phyloP scores from a whole-genome alignment of 2,797 vertebrate genomes.

The Triplophysa yarkandensis region DNA sequence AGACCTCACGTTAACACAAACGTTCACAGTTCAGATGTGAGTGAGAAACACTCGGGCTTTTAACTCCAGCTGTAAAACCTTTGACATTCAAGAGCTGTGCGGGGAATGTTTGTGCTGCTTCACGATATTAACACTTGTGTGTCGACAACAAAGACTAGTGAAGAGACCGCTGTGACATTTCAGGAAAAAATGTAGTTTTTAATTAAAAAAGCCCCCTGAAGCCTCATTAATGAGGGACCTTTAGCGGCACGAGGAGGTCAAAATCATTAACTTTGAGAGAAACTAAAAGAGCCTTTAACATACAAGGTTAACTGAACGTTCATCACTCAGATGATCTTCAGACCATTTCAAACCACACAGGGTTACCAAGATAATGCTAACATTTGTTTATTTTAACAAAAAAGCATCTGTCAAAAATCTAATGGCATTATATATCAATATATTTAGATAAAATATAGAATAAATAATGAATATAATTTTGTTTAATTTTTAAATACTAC shows the following conservation, averaged over 20 bases:
- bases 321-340: background rate
- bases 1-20: slow-evolving; percentile 4
- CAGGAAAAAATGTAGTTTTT: slow-evolving; percentile 6
- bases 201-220: slow-evolving; percentile 27
- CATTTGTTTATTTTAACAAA: no score
- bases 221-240: slow-evolving; percentile 10
- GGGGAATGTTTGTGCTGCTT: slow-evolving; percentile 7
- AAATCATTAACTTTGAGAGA: slow-evolving; percentile 34
- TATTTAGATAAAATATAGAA: no score
- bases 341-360: slow-evolving; percentile 4
- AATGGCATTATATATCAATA: no score
- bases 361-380: no score
- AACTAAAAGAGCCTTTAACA: background rate
- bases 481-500: no score
- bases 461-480: no score
- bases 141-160: background rate
- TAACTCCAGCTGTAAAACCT: slow-evolving; percentile 22
- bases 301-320: slow-evolving; percentile 25
- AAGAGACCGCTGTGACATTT: background rate
- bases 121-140: background rate
- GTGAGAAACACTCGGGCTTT: slow-evolving; percentile 30
- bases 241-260: slow-evolving; percentile 1
- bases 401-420: no score
- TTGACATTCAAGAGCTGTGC: slow-evolving; percentile 9
- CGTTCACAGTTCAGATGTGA: slow-evolving; percentile 7